Evolutionary conservation across 2,797 vertebrate species (phyloP).

Genomic region (Poecile montanus): DNA sequence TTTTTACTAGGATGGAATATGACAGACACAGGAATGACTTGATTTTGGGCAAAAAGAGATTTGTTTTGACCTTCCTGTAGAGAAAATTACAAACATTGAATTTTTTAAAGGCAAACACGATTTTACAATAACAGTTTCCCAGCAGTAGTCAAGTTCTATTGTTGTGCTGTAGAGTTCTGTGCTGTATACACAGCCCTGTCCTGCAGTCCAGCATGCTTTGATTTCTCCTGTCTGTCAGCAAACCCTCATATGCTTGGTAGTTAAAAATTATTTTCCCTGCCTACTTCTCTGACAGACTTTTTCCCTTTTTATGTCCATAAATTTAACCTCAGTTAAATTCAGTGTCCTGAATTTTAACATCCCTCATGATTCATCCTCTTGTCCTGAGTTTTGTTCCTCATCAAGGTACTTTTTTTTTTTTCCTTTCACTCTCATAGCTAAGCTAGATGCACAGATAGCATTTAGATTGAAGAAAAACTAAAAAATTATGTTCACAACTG

Average conservation of each 20-base stretch:
- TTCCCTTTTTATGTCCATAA: not conserved
- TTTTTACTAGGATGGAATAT: not conserved
- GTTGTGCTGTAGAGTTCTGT: not conserved
- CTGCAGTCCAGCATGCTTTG: not conserved
- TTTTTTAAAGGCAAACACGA: not conserved
- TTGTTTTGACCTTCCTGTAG: not conserved
- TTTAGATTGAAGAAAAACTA: not conserved
- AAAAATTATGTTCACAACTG: not conserved
- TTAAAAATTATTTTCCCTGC: not conserved
- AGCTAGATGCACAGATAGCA: not conserved
- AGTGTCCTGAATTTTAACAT: not conserved
- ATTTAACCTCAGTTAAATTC: not conserved
- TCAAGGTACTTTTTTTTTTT: not conserved
- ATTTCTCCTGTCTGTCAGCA: not conserved
- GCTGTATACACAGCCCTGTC: fast-evolving
- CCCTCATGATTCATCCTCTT: not conserved
- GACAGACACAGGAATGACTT: not conserved
- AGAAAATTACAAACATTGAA: not conserved
- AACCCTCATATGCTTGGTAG: not conserved
- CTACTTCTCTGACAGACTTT: not conserved
- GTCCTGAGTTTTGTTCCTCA: not conserved
- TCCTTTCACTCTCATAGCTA: not conserved
- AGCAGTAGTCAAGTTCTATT: not conserved
- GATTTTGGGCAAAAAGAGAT: not conserved
- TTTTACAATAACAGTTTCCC: not conserved